Base-by-base conservation (phyloP, 2,797 vertebrate genomes). In the Valencia hispanica region DNA sequence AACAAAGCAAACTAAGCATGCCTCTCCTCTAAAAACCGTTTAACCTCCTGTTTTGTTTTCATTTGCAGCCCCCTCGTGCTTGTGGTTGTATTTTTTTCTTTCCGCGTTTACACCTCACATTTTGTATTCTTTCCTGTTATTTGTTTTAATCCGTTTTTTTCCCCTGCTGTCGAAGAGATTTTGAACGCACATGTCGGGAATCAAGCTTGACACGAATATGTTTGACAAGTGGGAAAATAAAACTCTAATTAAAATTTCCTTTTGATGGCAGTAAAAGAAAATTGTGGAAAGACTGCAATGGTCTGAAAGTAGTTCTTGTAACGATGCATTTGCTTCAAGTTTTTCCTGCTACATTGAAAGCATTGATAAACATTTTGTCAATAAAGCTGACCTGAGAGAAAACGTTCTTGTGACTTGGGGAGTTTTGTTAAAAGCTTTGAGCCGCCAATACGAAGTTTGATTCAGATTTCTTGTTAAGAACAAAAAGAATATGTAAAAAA, bases 361-460 rank as follows among this genome's bases (percentile, higher is more conserved):
- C 90, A 79, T 74, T 81, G 77, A 83, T 79, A 78, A 88, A 88
- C 59, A 83, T 92, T 91, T 93, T 93, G 79, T 93, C 93, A 95
- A 93, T 93, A 94, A 94, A 93, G 72, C 91, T 88, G 73, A 91
- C 79, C 92, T 90, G 86, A 92, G 88, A 90, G 83, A 92, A 91
- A 71, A 41, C 8, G 30, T 36, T 50, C 36, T 71, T 34, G 39
- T 15, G 20, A 45, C 41, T 77, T 14, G 4, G n/a, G n/a, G n/a
- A n/a, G n/a, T n/a, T n/a, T n/a, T n/a, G n/a, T n/a, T n/a, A n/a
- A n/a, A 51, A 51, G 20, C 50, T 51, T 51, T 51, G 20, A 7
- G 9, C 18, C 50, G 25, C 15, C 18, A 25, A 22, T 22, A 22
- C 6, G 4, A 7, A 22, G 22, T 51, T 51, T 51, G 2, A 51